phyloP scores from a whole-genome alignment of 1,140 invertebrate genomes.

The honey bee (Apis mellifera) region Amel_HAv3.1 CM009937.2:7210501-7211000 shows the following conservation, averaged over 20 bases:
- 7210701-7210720: not conserved
- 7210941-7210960: too few species aligned
- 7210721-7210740: not conserved
- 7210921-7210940: too few species aligned
- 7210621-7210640: conserved; percentile 12
- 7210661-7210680: not conserved
- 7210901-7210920: too few species aligned
- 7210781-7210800: too few species aligned
- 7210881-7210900: too few species aligned
- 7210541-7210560: conserved; percentile 25
- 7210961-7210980: too few species aligned
- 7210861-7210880: too few species aligned
- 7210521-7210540: not conserved
- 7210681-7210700: not conserved
- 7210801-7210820: too few species aligned
- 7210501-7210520: conserved; percentile 23
- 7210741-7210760: conserved; percentile 1
- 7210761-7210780: not conserved
- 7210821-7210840: too few species aligned
- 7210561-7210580: conserved; percentile 53
- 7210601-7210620: conserved; percentile 35
- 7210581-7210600: conserved; percentile 48
- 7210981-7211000: too few species aligned
- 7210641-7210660: conserved; percentile 23
- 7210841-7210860: too few species aligned